Evolutionary conservation across 1,140 invertebrate genomes (phyloP), one percentile per base, ranked within the genome.

Genomic region (Scaptomyza montana): DNA sequence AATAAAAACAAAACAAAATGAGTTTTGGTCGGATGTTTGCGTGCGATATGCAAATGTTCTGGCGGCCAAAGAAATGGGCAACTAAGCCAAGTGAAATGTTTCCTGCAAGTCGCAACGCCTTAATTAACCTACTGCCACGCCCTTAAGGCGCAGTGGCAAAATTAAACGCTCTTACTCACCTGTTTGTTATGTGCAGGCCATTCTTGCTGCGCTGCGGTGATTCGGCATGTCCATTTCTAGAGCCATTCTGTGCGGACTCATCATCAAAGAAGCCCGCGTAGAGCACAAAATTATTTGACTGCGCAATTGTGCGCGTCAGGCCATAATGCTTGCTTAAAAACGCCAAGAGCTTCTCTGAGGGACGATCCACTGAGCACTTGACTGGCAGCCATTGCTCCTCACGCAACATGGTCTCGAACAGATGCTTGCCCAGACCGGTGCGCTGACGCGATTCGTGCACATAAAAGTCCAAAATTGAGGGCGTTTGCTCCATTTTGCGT

Each of bases 221-320:
- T 13, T 67, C 76, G 51, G 53, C 78, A 55, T 78, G 78, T 45
- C 80, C 80, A 59, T 90, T 90, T 43, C 65, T 21, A 8, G 67
- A 45, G 12, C 56, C 77, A 60, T 70, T 90, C 30, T 61, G 28
- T 36, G 94, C 92, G 19, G 36, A 25, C 5, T 36, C 33, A 13
- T 78, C 80, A 53, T 93, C 93, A 77, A 98, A 98, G 92, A 98
- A 98, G 73, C 95, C 95, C 74, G 95, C 94, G 91, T 95, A 98
- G 25, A 98, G 94, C 2, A 97, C 97, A 93, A 97, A 98, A 92
- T 98, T 97, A 90, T 98, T 98, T 61, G 96, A 95, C 91, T 98
- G 97, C 8, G 95, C 95, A 78, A 98, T 95, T 16, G 95, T 94
- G 53, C 93, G 93, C 28, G 92, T 92, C 5, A 98, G 93, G 3